These are phyloP conservation scores for Oreohelix idahoensis DNA, from an alignment of 1,140 invertebrate genomes.

Conservation along the genomic window DNA sequence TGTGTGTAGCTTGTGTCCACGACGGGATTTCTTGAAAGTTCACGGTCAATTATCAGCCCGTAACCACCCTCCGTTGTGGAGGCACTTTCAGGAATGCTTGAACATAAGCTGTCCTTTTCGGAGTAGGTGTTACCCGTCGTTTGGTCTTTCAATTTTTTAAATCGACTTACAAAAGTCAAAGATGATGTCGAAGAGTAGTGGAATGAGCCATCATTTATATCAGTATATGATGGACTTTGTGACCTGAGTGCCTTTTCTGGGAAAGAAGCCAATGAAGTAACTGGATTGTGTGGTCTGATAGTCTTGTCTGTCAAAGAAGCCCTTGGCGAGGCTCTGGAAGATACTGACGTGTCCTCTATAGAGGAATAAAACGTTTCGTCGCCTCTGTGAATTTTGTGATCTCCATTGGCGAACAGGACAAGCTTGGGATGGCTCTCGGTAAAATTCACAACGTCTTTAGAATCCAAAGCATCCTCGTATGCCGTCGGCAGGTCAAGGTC, in stretches of 20 bases:
- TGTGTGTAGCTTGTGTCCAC: not conserved
- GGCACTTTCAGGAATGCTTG: not conserved
- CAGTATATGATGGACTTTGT: not conserved
- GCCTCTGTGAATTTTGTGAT: conserved; percentile 35
- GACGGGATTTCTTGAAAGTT: not conserved
- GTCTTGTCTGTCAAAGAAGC: not conserved
- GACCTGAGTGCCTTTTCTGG: not conserved
- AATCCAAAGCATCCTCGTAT: conserved; percentile 22
- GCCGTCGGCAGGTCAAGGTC: conserved; percentile 45
- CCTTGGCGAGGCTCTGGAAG: not conserved
- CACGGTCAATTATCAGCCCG: not conserved
- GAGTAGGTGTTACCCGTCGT: not conserved
- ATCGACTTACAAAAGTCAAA: conserved; percentile 12
- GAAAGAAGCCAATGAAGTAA: not conserved
- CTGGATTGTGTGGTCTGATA: not conserved
- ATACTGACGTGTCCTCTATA: not conserved
- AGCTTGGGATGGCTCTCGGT: conserved; percentile 35
- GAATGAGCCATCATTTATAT: not conserved
- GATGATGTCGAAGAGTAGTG: not conserved
- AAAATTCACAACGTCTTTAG: conserved; percentile 8
- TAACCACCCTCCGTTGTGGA: not conserved
- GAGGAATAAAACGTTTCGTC: not conserved
- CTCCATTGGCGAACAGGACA: conserved; percentile 46
- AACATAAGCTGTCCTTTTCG: conserved; percentile 25
- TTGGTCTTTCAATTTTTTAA: conserved; percentile 3